Base-by-base conservation (phyloP, 2,888 invertebrate species). In the Ornithoptera priamus region DNA sequence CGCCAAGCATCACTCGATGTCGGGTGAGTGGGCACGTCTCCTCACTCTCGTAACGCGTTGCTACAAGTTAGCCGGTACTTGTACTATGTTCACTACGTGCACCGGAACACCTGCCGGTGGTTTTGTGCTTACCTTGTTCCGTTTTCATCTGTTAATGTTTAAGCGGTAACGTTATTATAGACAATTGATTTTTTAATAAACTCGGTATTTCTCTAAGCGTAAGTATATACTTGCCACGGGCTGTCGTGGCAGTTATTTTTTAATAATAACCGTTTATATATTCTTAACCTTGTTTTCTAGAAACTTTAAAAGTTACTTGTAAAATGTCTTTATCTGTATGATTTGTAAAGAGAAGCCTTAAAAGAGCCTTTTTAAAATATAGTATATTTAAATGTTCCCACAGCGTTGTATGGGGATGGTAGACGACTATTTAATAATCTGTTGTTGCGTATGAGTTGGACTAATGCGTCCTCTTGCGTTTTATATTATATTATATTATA, bases 351-450 rank as follows among this genome's bases (percentile, higher is more conserved):
- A 42, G 68, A 70, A 70, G 72, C 72, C 72, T 70, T 72, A 70
- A 68, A 64, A 57, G 65, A 72, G 72, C 70, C 72, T 72, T 72
- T 66, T 42, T 53, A 57, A 65, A 46, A 61, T 65, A 61, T 58
- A 30, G 64, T 64, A 65, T 39, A 59, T 59, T 5, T 58, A 53
- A 22, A 57, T 59, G 50, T 64, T 60, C 60, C 56, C 42, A n/a
- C 39, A 36, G 17, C 56, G 20, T 61, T 53, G 39, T 59, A 39
- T 42, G 56, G 53, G 22, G 36, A 18, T n/a, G 4, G 2, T 60
- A 10, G 59, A 18, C 22, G 59, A 18, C 22, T 50, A 36, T 58
- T 63, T 10, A 36, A 66, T 30, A 15, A 60, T 30, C 18, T 30
- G 6, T 1, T 60, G 30, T 18, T 18, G 36, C 7, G 18, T 36